Evolutionary conservation across 2,797 vertebrate species (phyloP).

Genomic region (Columba guinea): DNA sequence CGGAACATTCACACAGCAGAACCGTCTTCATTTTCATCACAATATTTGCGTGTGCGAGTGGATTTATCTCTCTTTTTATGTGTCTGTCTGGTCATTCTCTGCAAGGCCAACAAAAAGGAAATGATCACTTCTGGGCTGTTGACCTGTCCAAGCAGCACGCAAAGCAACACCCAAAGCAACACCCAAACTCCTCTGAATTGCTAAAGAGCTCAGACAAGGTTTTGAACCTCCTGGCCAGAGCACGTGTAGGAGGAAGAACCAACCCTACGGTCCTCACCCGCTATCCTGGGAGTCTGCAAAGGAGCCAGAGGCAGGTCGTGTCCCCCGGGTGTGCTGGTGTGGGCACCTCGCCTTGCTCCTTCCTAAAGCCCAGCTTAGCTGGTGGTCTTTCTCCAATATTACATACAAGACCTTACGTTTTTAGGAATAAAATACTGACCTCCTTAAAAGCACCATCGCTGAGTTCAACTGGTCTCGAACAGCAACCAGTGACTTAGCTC

Average conservation of each 20-base stretch:
- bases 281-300: neutral
- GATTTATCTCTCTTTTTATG: neutral
- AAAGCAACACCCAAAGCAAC: neutral
- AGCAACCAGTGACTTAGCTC: neutral
- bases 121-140: neutral
- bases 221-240: neutral
- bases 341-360: neutral
- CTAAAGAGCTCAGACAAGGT: neutral
- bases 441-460: neutral
- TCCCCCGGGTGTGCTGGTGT: neutral
- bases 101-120: neutral
- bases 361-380: neutral
- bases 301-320: neutral
- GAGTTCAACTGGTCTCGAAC: neutral
- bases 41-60: neutral
- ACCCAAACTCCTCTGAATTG: neutral
- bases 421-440: neutral
- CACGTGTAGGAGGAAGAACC: neutral
- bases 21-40: neutral
- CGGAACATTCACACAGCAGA: neutral
- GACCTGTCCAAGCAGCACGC: neutral
- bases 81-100: neutral
- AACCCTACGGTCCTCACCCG: rapidly evolving
- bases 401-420: neutral
- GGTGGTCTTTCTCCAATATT: neutral